phyloP scores from a whole-genome alignment of 2,113 vertebrate species.

The Lasiurus cinereus region DNA sequence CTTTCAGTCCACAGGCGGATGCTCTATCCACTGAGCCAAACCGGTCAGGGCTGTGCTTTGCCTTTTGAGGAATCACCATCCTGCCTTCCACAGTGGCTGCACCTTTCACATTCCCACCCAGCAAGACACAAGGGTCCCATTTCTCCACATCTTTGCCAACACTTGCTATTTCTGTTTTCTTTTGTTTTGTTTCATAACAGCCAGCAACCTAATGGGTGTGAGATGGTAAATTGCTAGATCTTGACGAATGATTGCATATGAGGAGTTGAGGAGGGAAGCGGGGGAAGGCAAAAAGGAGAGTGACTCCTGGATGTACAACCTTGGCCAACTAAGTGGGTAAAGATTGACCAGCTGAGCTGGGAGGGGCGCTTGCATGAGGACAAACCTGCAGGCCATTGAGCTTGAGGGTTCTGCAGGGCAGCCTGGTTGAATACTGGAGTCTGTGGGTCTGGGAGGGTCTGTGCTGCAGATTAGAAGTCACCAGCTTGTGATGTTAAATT shows the following conservation, averaged over 20 bases:
- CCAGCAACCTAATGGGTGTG: too few species aligned
- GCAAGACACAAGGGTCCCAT: neutral
- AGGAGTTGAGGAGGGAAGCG: neutral
- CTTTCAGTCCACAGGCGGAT: too few species aligned
- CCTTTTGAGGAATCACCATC: neutral
- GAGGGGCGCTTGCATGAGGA: fast-evolving
- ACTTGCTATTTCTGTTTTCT: neutral
- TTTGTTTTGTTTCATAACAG: neutral
- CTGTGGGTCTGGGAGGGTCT: neutral
- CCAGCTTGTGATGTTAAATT: neutral
- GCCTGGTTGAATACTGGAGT: neutral
- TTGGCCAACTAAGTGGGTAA: neutral
- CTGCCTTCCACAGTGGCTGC: neutral
- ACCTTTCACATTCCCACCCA: neutral
- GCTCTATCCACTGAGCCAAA: too few species aligned
- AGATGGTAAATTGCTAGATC: neutral
- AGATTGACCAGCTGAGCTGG: neutral
- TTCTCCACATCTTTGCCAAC: neutral
- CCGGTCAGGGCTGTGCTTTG: neutral
- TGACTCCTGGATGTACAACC: neutral
- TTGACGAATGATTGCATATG: fast-evolving
- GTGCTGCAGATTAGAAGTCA: neutral
- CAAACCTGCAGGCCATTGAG: neutral
- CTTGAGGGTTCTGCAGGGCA: neutral
- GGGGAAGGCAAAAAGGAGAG: neutral